Evolutionary conservation across 2,113 vertebrate species (phyloP), one percentile per base, ranked within the genome.

Genomic region (Fregetta grallaria): DNA sequence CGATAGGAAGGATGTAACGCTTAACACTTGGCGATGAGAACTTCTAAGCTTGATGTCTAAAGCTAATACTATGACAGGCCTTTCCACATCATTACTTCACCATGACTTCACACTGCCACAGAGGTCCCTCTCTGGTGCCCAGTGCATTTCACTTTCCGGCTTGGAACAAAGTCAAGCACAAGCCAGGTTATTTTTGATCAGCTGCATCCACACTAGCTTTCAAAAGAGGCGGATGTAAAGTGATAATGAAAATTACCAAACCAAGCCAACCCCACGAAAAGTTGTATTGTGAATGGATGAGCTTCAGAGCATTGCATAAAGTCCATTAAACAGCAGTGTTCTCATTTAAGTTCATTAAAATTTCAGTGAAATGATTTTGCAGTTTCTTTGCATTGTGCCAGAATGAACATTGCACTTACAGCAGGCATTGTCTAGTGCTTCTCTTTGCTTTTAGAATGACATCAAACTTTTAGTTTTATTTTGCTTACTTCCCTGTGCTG

Each of bases 311-410:
- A 36, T n/a, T 92, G 78, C 93, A 74, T 38, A 36, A 88, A 93
- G 83, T 71, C 90, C 79, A 94, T 91, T 88, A 91, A 92, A 58
- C 65, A 77, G 66, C 75, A 91, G 15, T 34, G 61, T 56, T 95
- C 83, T 88, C 79, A 50, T 40, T 92, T 71, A 66, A 84, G 76
- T 52, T 94, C 82, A 96, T 96, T 92, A 93, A 97, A 93, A 86
- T 92, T 95, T 92, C 91, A 94, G 86, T 56, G 30, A 88, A 90
- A 80, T 84, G 90, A 93, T 75, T 95, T 78, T 96, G 88, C 72
- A 88, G 56, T 88, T 92, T 91, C 90, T 92, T 92, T 95, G 49
- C 68, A 10, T 15, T 1, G 67, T 91, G 92, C 92, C 90, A 92
- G 72, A 50, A 71, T 25, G 27, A 92, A 77, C 70, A 36, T 0